These are phyloP conservation scores for Planiliza haematocheilus DNA, from an alignment of 2,113 vertebrate genomes.

Conservation along the genomic window DNA sequence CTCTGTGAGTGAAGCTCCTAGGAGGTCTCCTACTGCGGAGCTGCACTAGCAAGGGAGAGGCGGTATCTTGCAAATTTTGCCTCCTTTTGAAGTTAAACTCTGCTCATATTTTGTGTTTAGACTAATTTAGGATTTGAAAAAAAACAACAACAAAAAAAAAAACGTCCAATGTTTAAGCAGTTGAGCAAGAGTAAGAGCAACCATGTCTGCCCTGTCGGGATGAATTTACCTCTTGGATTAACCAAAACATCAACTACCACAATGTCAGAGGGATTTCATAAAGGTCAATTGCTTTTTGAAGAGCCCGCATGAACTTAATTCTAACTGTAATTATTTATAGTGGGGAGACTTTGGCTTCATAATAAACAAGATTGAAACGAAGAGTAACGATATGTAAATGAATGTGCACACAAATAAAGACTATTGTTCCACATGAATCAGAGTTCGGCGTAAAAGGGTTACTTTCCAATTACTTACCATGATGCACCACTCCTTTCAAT, in stretches of 20 bases:
- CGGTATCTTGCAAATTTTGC: constrained; percentile 37
- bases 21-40: constrained; percentile 54
- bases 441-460: background rate
- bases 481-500: constrained; percentile 98
- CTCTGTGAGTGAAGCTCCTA: constrained; percentile 50
- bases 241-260: constrained; percentile 20
- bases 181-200: constrained; percentile 9
- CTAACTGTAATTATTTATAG: constrained; percentile 16
- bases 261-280: constrained; percentile 36
- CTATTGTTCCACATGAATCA: background rate
- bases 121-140: constrained; percentile 46
- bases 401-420: constrained; percentile 6
- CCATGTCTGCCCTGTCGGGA: background rate
- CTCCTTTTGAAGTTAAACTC: constrained; percentile 72
- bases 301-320: constrained; percentile 46
- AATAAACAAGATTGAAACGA: background rate
- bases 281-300: constrained; percentile 46
- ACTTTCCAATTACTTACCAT: constrained; percentile 87
- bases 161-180: constrained; percentile 26
- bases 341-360: constrained; percentile 29
- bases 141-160: constrained; percentile 26
- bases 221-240: constrained; percentile 34
- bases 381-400: background rate
- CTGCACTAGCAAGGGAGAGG: constrained; percentile 29
- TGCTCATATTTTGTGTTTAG: constrained; percentile 57